phyloP scores from a whole-genome alignment of 2,113 vertebrate genomes.

The Malurus cyaneus region DNA sequence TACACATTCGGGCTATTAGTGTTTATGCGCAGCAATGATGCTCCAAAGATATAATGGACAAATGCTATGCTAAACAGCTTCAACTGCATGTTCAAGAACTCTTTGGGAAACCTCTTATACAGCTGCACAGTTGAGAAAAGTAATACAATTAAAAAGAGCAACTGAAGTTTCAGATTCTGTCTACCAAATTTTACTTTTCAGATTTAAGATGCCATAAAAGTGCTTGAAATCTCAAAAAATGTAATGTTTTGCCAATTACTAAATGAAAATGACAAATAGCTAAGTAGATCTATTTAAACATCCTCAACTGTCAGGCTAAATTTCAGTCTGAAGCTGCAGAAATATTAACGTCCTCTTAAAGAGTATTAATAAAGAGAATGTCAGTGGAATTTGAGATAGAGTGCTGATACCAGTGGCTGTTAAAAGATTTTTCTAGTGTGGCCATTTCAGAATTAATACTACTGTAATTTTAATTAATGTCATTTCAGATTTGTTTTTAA shows the following conservation, averaged over 20 bases:
- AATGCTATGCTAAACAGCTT: background rate
- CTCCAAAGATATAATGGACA: background rate
- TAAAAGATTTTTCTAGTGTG: background rate
- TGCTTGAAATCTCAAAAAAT: constrained; percentile 22
- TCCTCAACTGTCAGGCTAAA: background rate
- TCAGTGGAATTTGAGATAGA: background rate
- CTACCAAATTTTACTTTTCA: constrained; percentile 20
- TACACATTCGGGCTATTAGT: background rate
- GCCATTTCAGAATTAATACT: background rate
- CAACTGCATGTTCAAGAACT: background rate
- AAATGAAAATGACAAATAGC: constrained; percentile 32
- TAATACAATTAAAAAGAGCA: background rate
- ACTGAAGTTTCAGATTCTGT: background rate
- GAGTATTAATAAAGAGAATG: background rate
- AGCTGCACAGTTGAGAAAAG: background rate
- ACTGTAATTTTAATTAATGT: background rate
- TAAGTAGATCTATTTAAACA: constrained; percentile 23
- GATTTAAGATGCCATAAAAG: background rate
- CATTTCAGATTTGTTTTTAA: background rate
- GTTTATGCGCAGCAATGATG: background rate
- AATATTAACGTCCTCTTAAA: background rate
- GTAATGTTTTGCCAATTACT: constrained; percentile 26
- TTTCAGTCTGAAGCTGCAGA: constrained; percentile 1
- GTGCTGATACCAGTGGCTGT: background rate
- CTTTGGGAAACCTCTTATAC: background rate